Evolutionary conservation across 2,113 vertebrate genomes (phyloP), one percentile per base, ranked within the genome.

Genomic region (Prochilodus magdalenae): DNA sequence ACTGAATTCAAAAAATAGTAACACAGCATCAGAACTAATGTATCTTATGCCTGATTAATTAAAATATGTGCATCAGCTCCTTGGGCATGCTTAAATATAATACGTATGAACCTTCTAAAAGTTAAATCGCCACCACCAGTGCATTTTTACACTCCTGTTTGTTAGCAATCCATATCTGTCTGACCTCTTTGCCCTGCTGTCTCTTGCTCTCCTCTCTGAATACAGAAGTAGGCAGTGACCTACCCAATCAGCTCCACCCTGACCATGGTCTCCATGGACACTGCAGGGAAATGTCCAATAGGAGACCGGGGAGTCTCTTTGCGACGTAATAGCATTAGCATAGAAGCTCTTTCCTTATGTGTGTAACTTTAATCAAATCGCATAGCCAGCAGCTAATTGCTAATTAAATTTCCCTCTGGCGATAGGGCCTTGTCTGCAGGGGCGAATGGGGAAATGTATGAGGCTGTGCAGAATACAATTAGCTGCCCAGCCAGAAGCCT

Each of bases 381-480:
- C 71, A 33, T 55, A 53, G 72, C 65, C 40, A 69, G 78, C 72
- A 69, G 77, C 76, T 60, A 60, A 74, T 71, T 29, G 57, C 77
- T 70, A 75, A 80, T 75, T 84, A 84, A 75, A 80, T 80, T 80
- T 75, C 51, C 72, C 73, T 66, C 49, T 55, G 76, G 75, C 57
- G 71, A 80, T 62, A 26, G 47, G 59, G 29, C 36, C 65, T 62
- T n/a, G 3, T 77, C 15, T 8, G 51, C 57, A 44, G 44, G 27
- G 67, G 3, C 16, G 27, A 55, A 20, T n/a, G 69, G 59, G 47
- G 27, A 81, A 59, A 69, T 77, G 26, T 36, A 73, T 69, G 73
- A 75, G 36, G 73, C 14, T 55, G 79, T 75, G 65, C 44, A 60
- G 71, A 71, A 78, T 75, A 69, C 82, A 84, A 69, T 86, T 82